These are phyloP conservation scores for Axis porcinus DNA, from an alignment of 2,113 vertebrate species.

Conservation along the genomic window DNA sequence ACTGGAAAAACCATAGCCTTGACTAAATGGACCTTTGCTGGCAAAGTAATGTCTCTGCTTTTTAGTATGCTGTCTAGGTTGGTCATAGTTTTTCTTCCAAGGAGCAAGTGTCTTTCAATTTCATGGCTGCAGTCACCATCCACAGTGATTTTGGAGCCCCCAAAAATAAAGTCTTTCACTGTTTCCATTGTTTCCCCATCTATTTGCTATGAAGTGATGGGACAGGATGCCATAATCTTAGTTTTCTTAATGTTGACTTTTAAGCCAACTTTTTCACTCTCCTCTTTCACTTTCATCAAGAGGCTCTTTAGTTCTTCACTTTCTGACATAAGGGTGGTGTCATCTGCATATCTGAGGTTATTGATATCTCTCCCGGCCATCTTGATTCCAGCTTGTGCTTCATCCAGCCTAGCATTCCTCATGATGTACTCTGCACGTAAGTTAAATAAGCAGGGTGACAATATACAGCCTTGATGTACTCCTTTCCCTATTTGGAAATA, in stretches of 20 bases:
- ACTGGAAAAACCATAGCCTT: background rate
- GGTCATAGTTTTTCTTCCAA: background rate
- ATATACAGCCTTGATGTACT: background rate
- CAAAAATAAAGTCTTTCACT: background rate
- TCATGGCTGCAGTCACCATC: background rate
- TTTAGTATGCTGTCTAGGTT: background rate
- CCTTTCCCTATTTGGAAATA: background rate
- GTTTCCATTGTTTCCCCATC: background rate
- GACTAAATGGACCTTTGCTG: background rate
- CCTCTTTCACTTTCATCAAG: background rate
- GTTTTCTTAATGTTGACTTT: background rate
- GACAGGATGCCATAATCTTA: background rate
- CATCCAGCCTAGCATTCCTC: rapidly evolving
- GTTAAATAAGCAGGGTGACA: background rate
- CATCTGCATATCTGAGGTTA: background rate
- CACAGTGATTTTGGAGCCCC: background rate
- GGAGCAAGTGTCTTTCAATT: background rate
- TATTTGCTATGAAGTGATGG: background rate
- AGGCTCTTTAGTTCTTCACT: background rate
- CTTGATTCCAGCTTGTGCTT: background rate
- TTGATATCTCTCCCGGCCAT: rapidly evolving
- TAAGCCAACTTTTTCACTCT: background rate
- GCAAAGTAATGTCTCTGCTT: background rate
- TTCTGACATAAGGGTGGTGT: background rate
- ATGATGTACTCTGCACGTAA: background rate